Base-by-base conservation (phyloP, 2,797 vertebrate genomes). In the Scolopax bukidnonensis region DNA sequence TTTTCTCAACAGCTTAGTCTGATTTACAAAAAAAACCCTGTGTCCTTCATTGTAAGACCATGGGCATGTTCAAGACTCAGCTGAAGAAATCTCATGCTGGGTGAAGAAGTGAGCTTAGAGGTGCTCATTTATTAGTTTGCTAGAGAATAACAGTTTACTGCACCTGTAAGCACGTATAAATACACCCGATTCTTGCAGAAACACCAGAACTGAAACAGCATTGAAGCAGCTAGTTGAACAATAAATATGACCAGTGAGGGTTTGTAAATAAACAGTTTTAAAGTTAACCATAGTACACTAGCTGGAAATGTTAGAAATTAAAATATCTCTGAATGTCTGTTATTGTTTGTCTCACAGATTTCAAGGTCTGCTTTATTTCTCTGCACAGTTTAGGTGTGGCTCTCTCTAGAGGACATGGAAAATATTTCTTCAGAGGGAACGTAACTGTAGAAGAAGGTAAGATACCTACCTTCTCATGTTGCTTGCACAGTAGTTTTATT, bases 371-470 rank as follows among this genome's bases (percentile, higher is more conserved):
- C 92, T 97, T 96, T 98, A 95, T 98, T 96, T 98, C 95, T 98
- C 92, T 97, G 96, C 97, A 97, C 97, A 99, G 99, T 98, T 98
- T 99, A 96, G 99, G 99, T 95, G 99, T 99, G 88, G 99, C 99
- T 96, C 98, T 99, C 87, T 99, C 99, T 93, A 98, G 99, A 97
- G 99, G 99, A 95, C 99, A 99, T 27, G 99, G 99, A 70, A 99
- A 99, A 97, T 99, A 98, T 97, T 99, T 99, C 98, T 99, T 99
- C 98, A 98, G 98, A 96, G 99, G 99, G 59, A 99, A 99, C 12
- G 99, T 99, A 87, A 99, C 99, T 56, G 98, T 99, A 71, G 99
- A 99, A 94, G 99, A 99, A 99, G 99, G 99, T 99, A 98, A 96
- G 97, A 60, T 73, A 87, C 81, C 61, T 57, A 38, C 19, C 65